Evolutionary conservation across 92 coral and sea anemone species (phyloP).

Genomic region (Plumapathes pennacea): DNA sequence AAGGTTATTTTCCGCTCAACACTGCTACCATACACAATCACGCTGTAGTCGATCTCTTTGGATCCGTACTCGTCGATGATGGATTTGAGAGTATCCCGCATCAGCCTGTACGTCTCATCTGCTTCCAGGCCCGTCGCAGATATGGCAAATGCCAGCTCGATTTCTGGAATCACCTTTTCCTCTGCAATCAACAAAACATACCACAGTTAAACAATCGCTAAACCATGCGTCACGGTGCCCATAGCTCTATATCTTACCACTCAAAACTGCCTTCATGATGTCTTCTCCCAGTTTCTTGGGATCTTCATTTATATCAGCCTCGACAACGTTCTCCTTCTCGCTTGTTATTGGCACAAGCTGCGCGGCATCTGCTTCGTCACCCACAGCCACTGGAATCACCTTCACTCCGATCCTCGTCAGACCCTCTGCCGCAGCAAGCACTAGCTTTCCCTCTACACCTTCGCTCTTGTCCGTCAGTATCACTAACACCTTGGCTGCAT

Average conservation of each 20-base stretch:
- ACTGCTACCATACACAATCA: conserved; percentile 31
- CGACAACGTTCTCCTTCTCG: conserved; percentile 35
- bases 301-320: conserved; percentile 44
- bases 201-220: neutral
- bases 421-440: conserved; percentile 49
- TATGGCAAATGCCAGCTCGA: conserved; percentile 61
- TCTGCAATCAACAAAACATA: conserved; percentile 1
- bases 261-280: conserved; percentile 47
- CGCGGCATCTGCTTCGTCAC: conserved; percentile 61
- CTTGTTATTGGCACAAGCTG: conserved; percentile 50
- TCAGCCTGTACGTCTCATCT: conserved; percentile 42
- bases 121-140: conserved; percentile 50
- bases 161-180: conserved; percentile 13
- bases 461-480: conserved; percentile 72
- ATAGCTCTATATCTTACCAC: conserved; percentile 30
- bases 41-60: conserved; percentile 30
- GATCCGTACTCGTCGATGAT: conserved; percentile 39
- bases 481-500: conserved; percentile 71
- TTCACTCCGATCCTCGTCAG: conserved; percentile 56
- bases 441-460: conserved; percentile 45
- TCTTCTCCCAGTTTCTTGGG: conserved; percentile 47
- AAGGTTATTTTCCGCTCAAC: conserved; percentile 7
- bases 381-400: conserved; percentile 72
- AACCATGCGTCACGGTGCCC: neutral
- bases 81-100: conserved; percentile 43